A percentile compares a stretch with the other conserved stretches of the same genome.
These are phyloP conservation scores for Mormyrus proboscirostris DNA, from an alignment of 2,797 vertebrate genomes.

Conservation along the genomic window DNA sequence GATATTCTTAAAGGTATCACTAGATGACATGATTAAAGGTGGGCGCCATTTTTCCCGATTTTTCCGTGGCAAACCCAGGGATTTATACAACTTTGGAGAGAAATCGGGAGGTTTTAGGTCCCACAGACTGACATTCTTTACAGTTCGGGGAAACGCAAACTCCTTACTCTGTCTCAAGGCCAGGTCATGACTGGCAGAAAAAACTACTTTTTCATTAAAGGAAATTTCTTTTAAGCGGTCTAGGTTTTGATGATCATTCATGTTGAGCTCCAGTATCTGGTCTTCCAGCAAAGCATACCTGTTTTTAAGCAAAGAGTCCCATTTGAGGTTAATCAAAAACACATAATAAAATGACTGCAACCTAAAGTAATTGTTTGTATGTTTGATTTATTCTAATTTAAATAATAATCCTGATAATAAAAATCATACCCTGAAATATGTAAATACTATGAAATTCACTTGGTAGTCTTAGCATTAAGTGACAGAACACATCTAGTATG, in stretches of 20 bases:
- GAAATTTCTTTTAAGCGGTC: conserved; percentile 27
- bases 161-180: conserved; percentile 31
- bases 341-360: background rate
- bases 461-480: background rate
- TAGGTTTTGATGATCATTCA: conserved; percentile 25
- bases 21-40: conserved; percentile 1
- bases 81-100: conserved; percentile 47
- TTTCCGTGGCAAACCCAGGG: conserved; percentile 36
- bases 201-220: conserved; percentile 47
- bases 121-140: conserved; percentile 27
- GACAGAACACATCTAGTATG: background rate
- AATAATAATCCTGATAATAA: background rate
- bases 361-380: background rate
- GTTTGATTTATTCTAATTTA: background rate
- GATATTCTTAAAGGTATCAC: conserved; percentile 23
- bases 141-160: conserved; percentile 13
- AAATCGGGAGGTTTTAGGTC: conserved; percentile 57
- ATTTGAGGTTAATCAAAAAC: background rate
- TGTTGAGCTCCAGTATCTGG: conserved; percentile 16
- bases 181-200: conserved; percentile 42
- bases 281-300: background rate
- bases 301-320: background rate
- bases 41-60: conserved; percentile 15
- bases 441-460: background rate
- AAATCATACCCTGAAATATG: background rate